phyloP scores from a whole-genome alignment of 2,888 invertebrate species.

The Lamproptera curius region DNA sequence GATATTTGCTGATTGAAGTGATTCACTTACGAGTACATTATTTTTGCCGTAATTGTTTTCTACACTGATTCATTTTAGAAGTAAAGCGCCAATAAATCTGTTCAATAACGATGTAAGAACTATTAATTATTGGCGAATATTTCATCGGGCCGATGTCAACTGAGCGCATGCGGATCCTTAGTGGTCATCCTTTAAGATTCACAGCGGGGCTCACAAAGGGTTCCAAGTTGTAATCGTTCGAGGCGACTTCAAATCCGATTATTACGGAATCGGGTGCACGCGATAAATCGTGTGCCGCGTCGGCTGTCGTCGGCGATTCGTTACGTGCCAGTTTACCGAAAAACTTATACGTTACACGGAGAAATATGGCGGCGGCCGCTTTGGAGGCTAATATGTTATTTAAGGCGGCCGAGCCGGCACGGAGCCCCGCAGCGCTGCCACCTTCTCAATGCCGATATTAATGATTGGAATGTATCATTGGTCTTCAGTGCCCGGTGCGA shows the following conservation, averaged over 20 bases:
- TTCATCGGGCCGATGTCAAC: no score
- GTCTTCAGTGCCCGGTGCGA: constrained; percentile 44
- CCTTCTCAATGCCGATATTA: constrained; percentile 66
- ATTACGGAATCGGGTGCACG: constrained; percentile 58
- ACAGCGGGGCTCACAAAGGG: no score
- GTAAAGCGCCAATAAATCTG: no score
- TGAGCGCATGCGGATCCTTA: no score
- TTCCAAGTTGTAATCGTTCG: no score
- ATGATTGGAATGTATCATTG: constrained; percentile 59
- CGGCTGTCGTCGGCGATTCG: constrained; percentile 68
- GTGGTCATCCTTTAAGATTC: no score
- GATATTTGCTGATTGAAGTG: no score
- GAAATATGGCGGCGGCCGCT: constrained; percentile 67
- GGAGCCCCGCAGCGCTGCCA: constrained; percentile 66
- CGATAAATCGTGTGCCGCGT: constrained; percentile 60
- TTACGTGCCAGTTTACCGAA: constrained; percentile 66
- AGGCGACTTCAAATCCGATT: constrained; percentile 55
- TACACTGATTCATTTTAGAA: no score
- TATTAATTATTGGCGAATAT: no score
- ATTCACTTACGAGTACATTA: no score
- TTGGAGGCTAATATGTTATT: constrained; percentile 70
- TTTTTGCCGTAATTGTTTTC: no score
- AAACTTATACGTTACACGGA: constrained; percentile 51
- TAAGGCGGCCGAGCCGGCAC: constrained; percentile 46
- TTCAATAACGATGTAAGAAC: no score